Conservation (phyloP, 2,113 vertebrate genomes). For the Chaetops frenatus region DNA sequence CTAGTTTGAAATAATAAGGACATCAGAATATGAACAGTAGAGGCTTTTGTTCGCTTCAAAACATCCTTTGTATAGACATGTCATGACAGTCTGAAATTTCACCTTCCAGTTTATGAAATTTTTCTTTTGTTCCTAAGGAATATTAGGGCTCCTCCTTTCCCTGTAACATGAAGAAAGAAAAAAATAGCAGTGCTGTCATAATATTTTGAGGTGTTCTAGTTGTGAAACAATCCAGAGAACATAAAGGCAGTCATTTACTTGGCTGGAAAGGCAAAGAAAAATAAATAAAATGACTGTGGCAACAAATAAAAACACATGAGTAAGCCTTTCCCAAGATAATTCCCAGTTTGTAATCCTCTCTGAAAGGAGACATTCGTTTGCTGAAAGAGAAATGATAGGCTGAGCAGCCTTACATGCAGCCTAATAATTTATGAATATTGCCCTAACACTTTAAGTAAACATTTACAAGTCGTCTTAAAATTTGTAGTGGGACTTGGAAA, state of each 20-base stretch:
- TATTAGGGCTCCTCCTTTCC: neutral
- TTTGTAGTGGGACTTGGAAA: neutral
- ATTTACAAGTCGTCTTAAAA: neutral
- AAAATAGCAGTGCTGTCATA: accelerated
- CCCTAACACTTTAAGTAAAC: neutral
- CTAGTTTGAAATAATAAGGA: neutral
- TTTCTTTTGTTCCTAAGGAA: neutral
- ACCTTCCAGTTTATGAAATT: neutral
- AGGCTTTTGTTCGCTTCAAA: neutral
- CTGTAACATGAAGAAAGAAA: neutral
- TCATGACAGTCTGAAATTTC: neutral
- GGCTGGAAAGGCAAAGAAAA: neutral
- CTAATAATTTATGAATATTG: neutral
- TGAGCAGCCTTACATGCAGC: neutral
- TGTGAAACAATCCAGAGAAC: neutral
- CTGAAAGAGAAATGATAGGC: neutral
- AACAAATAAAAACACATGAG: neutral
- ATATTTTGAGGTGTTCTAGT: neutral
- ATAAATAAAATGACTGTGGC: neutral
- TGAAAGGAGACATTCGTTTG: neutral
- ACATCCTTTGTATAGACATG: neutral
- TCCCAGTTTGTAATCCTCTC: neutral
- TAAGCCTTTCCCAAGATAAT: neutral
- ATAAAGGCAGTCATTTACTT: neutral
- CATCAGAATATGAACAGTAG: neutral